These are phyloP conservation scores for Mantis religiosa DNA, from an alignment of 2,888 invertebrate species.

Conservation along the genomic window DNA sequence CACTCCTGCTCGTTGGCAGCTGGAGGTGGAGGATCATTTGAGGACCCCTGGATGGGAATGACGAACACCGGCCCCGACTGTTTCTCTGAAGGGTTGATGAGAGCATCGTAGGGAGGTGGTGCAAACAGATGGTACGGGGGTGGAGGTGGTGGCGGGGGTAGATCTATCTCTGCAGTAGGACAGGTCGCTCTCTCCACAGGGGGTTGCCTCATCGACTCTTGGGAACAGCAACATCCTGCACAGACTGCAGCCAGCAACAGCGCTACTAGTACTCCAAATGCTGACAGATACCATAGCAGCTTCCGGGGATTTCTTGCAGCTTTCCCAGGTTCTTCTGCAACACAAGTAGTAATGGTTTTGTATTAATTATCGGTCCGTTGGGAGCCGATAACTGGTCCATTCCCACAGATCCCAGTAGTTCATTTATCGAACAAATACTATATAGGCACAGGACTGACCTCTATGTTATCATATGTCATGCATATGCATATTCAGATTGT, in stretches of 20 bases:
- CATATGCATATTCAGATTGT: too few species aligned
- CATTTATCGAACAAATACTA: too few species aligned
- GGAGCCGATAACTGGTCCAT: neutral
- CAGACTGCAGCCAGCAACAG: neutral
- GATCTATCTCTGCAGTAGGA: neutral
- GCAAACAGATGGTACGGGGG: constrained; percentile 4
- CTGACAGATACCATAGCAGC: neutral
- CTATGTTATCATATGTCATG: too few species aligned
- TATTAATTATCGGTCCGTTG: neutral
- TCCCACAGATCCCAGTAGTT: too few species aligned
- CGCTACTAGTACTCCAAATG: neutral
- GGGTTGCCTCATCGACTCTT: neutral
- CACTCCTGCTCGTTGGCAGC: neutral
- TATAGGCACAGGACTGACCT: too few species aligned
- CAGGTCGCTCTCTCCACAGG: neutral
- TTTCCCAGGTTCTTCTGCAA: neutral
- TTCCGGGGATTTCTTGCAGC: neutral
- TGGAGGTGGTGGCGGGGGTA: neutral
- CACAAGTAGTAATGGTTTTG: neutral
- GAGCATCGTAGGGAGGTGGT: neutral
- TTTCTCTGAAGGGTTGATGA: neutral
- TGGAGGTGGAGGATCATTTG: neutral
- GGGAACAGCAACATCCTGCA: neutral
- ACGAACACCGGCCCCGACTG: neutral
- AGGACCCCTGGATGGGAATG: neutral